Conservation (phyloP, 1,140 invertebrate species). For the Lethrus apterus region DNA sequence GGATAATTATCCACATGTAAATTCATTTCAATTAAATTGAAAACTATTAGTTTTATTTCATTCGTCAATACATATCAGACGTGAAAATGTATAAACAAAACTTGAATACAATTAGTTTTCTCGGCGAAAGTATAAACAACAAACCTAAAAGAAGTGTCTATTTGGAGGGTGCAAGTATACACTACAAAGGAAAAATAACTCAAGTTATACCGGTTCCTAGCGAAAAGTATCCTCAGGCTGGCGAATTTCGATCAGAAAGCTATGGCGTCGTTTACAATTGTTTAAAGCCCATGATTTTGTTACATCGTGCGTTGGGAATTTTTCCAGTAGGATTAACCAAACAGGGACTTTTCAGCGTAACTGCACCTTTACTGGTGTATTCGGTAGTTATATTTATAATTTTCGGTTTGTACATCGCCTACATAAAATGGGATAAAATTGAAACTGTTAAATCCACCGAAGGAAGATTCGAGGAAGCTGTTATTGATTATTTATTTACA, state of each 20-base stretch:
- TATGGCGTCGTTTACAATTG: conserved; percentile 47
- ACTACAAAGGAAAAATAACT: conserved; percentile 9
- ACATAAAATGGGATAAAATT: conserved; percentile 52
- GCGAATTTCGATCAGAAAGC: background rate
- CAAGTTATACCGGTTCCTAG: conserved; percentile 12
- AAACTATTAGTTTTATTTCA: no score
- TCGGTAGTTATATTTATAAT: conserved; percentile 48
- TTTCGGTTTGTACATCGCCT: conserved; percentile 44
- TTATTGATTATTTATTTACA: conserved; percentile 60
- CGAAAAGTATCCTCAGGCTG: background rate
- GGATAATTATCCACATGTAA: no score
- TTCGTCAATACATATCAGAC: no score
- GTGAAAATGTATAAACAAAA: background rate
- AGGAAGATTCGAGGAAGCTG: conserved; percentile 59
- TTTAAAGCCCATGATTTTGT: conserved; percentile 50
- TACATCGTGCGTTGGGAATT: conserved; percentile 50
- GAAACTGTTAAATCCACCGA: conserved; percentile 51
- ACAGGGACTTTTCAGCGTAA: conserved; percentile 42
- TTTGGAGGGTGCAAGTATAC: conserved; percentile 9
- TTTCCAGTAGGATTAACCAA: conserved; percentile 47
- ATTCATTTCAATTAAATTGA: no score
- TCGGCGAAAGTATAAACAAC: background rate
- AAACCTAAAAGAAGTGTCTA: conserved; percentile 10
- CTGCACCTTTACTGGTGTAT: conserved; percentile 48
- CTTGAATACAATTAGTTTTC: conserved; percentile 1